Evolutionary conservation across 64 coral and sea anemone genomes (phyloP).

Genomic region (Stichodactyla helianthus): DNA sequence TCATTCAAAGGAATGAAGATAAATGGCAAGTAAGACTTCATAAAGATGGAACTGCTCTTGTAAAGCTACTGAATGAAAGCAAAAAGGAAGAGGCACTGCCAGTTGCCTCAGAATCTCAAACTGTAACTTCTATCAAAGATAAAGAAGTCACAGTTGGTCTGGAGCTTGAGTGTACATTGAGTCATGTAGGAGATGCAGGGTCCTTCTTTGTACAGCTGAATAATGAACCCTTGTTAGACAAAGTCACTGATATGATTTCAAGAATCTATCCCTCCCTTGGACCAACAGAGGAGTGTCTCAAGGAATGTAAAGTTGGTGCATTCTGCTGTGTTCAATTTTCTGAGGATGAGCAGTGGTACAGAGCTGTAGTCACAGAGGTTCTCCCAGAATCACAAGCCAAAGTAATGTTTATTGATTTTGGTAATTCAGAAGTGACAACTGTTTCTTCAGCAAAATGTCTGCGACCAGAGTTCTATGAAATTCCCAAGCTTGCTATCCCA

Average conservation of each 20-base stretch:
- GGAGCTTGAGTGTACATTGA: slow-evolving; percentile 49
- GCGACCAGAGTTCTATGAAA: slow-evolving; percentile 26
- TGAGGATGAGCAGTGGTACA: slow-evolving; percentile 81
- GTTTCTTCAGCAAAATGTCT: slow-evolving; percentile 50
- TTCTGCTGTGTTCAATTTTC: slow-evolving; percentile 70
- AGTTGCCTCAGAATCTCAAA: background rate
- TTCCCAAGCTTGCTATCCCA: slow-evolving; percentile 59
- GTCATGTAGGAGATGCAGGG: slow-evolving; percentile 47
- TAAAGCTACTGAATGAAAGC: slow-evolving; percentile 29
- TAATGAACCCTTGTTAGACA: slow-evolving; percentile 17
- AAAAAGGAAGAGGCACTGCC: background rate
- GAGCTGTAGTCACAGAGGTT: slow-evolving; percentile 64
- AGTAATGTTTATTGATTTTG: slow-evolving; percentile 79
- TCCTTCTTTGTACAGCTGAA: slow-evolving; percentile 58
- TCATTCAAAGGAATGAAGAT: slow-evolving; percentile 16
- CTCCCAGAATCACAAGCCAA: background rate
- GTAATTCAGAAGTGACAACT: slow-evolving; percentile 60
- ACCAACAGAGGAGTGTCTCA: slow-evolving; percentile 15
- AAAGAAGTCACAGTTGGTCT: slow-evolving; percentile 29
- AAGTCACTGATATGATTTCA: slow-evolving; percentile 30
- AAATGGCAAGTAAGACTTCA: slow-evolving; percentile 61
- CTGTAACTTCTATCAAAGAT: background rate
- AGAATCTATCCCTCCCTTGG: slow-evolving; percentile 48
- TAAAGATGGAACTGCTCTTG: slow-evolving; percentile 36
- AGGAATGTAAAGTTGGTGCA: slow-evolving; percentile 61